Evolutionary conservation across 2,113 vertebrate genomes (phyloP), one percentile per base, ranked within the genome.

Genomic region (Kryptolebias marmoratus): DNA sequence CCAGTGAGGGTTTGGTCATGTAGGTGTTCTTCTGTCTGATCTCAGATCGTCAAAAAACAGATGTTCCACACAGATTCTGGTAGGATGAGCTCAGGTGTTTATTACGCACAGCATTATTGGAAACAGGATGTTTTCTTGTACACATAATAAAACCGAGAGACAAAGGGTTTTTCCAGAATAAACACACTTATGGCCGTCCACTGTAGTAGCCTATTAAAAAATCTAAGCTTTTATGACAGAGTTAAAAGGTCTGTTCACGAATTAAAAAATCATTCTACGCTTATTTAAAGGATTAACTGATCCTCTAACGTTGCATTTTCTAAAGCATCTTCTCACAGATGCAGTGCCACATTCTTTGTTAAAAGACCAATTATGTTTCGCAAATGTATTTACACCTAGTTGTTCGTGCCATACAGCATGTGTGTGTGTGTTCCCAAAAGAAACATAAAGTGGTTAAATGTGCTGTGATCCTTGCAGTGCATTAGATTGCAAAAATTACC

Each of bases 1-100:
- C 72, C 0, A 15, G 49, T 45, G 39, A 63, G 62, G 71, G 80
- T 79, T 71, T 58, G 65, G 57, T 76, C 50, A 68, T 80, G 57
- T 58, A 68, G 63, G 62, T 61, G 68, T 71, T 87, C 59, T 67
- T 27, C 69, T 81, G 70, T 65, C 69, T 64, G 71, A 73, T 77
- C 68, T 80, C 76, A 63, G 69, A 82, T 63, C 56, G 62, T 57
- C 15, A 9, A 57, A 22, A 75, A 86, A 79, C 80, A 81, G 61
- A 48, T 75, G 81, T 71, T 74, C 11, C 59, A n/a, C 57, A 68
- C 81, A 86, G 47, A 77, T 53, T 71, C 56, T 60, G 27, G 10
- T 62, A 54, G 68, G 77, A 78, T 87, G 82, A 80, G 73, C 81
- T 70, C 71, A 72, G 58, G 79, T 79, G 71, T 85, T 89, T 87